Percentiles rank a stretch among this genome's conserved stretches.
phyloP scores from a whole-genome alignment of 2,113 vertebrate genomes.

The Carassius gibelio region DNA sequence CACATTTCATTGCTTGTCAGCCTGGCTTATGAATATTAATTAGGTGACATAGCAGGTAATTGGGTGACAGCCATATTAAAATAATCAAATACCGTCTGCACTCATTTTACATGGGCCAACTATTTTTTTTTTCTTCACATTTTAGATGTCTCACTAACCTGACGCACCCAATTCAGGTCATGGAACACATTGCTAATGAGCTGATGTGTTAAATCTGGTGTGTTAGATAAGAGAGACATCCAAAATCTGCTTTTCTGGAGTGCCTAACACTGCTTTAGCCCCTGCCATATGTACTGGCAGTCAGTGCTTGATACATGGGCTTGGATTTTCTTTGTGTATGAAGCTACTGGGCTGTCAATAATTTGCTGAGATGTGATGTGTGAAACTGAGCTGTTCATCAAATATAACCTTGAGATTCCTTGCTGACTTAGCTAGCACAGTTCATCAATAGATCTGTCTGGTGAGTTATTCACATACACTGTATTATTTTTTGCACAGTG shows the following conservation, averaged over 20 bases:
- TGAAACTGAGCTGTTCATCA: background rate
- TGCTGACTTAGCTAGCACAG: background rate
- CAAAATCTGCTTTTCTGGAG: background rate
- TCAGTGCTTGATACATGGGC: background rate
- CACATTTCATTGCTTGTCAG: background rate
- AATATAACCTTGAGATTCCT: background rate
- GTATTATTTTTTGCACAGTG: background rate
- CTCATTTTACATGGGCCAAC: background rate
- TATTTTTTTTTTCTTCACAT: background rate
- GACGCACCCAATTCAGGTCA: background rate
- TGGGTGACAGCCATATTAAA: slow-evolving; percentile 16
- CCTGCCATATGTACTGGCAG: background rate
- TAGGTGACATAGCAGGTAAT: background rate
- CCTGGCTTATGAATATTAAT: slow-evolving; percentile 6
- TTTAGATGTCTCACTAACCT: background rate
- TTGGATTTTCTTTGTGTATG: background rate
- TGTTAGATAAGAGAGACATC: slow-evolving; percentile 4
- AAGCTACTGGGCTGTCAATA: background rate
- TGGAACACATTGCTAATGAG: background rate
- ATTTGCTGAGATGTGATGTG: background rate
- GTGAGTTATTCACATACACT: background rate
- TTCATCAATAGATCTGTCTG: background rate
- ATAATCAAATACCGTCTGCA: background rate
- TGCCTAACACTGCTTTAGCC: background rate
- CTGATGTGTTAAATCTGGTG: background rate